phyloP scores from a whole-genome alignment of 2,888 invertebrate genomes.

The Tubulanus polymorphus region DNA sequence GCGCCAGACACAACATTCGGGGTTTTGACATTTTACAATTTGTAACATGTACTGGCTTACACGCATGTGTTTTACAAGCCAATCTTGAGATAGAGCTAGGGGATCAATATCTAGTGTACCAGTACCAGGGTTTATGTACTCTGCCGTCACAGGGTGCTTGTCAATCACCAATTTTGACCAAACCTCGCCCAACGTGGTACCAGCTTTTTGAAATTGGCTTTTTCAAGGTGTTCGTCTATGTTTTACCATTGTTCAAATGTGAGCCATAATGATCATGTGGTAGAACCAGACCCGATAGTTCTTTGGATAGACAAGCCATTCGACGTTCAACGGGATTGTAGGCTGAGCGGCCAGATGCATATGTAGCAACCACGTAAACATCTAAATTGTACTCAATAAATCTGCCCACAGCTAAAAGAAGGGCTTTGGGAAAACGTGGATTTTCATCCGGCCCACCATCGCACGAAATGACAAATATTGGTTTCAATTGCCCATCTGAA shows the following conservation, averaged over 20 bases:
- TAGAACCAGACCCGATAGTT: constrained; percentile 32
- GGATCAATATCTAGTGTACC: neutral
- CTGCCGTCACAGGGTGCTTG: constrained; percentile 13
- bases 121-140: constrained; percentile 5
- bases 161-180: constrained; percentile 39
- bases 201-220: constrained; percentile 57
- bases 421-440: constrained; percentile 23
- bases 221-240: constrained; percentile 60
- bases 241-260: constrained; percentile 34
- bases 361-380: constrained; percentile 57
- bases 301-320: constrained; percentile 44
- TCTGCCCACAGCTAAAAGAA: constrained; percentile 16
- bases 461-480: constrained; percentile 28
- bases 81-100: neutral
- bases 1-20: neutral
- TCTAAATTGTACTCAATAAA: constrained; percentile 24
- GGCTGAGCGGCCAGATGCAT: constrained; percentile 45
- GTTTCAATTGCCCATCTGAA: constrained; percentile 25
- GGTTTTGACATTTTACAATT: neutral
- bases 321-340: constrained; percentile 44
- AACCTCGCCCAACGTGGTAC: constrained; percentile 39
- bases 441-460: constrained; percentile 33
- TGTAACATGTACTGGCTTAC: neutral
- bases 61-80: neutral
- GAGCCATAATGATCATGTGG: constrained; percentile 3